These are phyloP conservation scores for Pseudolaguvia tuberculata DNA, from an alignment of 2,113 vertebrate species.

Conservation along the genomic window DNA sequence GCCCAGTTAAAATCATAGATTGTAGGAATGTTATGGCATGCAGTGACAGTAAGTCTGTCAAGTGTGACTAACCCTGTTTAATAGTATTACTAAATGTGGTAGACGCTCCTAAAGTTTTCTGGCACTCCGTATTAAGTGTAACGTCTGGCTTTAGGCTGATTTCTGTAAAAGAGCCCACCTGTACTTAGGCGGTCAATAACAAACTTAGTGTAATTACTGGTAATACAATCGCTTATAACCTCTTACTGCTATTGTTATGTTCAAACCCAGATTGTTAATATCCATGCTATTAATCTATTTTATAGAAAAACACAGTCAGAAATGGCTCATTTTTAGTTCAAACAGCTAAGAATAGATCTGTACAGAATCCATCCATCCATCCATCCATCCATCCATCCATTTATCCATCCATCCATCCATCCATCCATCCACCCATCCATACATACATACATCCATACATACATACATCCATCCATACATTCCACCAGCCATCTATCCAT, in stretches of 20 bases:
- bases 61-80: conserved; percentile 45
- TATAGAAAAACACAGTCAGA: neutral
- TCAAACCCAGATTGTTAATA: too few species aligned
- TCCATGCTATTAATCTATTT: neutral
- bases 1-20: conserved; percentile 21
- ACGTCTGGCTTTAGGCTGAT: conserved; percentile 40
- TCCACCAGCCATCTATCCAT: too few species aligned
- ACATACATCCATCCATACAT: too few species aligned
- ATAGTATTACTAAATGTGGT: conserved; percentile 39
- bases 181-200: neutral
- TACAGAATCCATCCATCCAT: too few species aligned
- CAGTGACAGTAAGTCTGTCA: conserved; percentile 36
- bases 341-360: too few species aligned
- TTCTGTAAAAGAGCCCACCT: conserved; percentile 33
- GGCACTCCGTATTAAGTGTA: conserved; percentile 44
- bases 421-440: too few species aligned
- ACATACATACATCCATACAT: too few species aligned
- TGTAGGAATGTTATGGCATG: conserved; percentile 24
- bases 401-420: too few species aligned
- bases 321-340: too few species aligned
- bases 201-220: conserved; percentile 4
- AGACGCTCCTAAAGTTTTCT: conserved; percentile 27
- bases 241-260: neutral
- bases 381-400: too few species aligned
- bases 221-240: neutral